Evolutionary conservation across 1,140 invertebrate species (phyloP), one percentile per base, ranked within the genome.

Genomic region (Mya arenaria): DNA sequence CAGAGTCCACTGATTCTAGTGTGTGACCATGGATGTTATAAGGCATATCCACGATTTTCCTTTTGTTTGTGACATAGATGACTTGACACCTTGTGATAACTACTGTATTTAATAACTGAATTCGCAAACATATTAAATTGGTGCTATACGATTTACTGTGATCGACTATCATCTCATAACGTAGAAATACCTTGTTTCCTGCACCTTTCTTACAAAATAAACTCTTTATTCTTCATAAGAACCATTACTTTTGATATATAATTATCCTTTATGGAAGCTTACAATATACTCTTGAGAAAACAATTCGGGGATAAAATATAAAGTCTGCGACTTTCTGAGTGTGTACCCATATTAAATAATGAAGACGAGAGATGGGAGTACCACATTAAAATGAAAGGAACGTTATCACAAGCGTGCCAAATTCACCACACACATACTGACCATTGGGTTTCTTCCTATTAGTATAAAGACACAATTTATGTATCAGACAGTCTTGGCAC

Each of bases 251-350:
- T n/a, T n/a, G n/a, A n/a, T n/a, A n/a, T n/a, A n/a, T n/a, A n/a
- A n/a, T n/a, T n/a, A n/a, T n/a, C n/a, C n/a, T n/a, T n/a, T 66
- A 66, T 66, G 63, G 62, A 65, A 36, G 62, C 62, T 6, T 23
- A 30, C 25, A 32, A 36, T 32, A 65, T 30, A 32, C 6, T 65
- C n/a, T n/a, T n/a, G n/a, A n/a, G n/a, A n/a, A n/a, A n/a, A 65
- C 62, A 32, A 32, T 4, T 28, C 4, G 34, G 62, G 17, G 34
- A 32, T 65, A 10, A 17, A 8, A 32, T 65, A 4, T 4, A n/a
- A n/a, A n/a, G 62, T 13, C n/a, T 65, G 34, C 62, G 34, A n/a
- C 34, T 65, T 10, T 30, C 62, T 28, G 62, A 65, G 34, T 19
- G 34, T 19, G 62, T 65, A 6, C 62, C 30, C 8, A 19, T 36